Percentiles rank a stretch among this genome's conserved stretches.
These are phyloP conservation scores for Drosophila rubida DNA, from an alignment of 2,888 invertebrate genomes.

Conservation along the genomic window DNA sequence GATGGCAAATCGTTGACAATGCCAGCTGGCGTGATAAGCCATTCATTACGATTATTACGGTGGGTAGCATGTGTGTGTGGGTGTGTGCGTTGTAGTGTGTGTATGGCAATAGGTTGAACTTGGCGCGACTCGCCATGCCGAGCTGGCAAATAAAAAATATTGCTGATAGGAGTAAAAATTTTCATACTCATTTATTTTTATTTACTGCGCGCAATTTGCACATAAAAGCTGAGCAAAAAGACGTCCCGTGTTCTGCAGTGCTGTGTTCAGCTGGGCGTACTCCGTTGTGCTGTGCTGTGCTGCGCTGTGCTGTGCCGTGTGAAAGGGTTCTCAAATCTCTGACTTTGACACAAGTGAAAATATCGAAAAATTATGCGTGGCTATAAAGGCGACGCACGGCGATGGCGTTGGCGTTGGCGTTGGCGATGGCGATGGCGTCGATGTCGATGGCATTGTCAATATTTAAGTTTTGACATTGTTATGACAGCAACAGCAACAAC, in stretches of 20 bases:
- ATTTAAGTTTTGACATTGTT: conserved; percentile 79
- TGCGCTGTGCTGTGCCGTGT: conserved; percentile 42
- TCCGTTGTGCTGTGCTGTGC: not conserved
- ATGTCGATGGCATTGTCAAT: conserved; percentile 74
- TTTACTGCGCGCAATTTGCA: conserved; percentile 79
- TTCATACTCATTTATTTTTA: conserved; percentile 81
- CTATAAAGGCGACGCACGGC: conserved; percentile 68
- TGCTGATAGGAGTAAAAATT: conserved; percentile 80
- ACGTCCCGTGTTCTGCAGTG: conserved; percentile 33
- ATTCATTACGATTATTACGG: conserved; percentile 80
- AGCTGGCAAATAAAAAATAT: conserved; percentile 72
- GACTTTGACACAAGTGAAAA: conserved; percentile 70
- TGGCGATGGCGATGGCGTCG: conserved; percentile 42
- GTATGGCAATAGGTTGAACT: conserved; percentile 43
- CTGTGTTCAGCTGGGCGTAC: not conserved
- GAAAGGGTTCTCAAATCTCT: conserved; percentile 70
- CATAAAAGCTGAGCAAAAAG: conserved; percentile 65
- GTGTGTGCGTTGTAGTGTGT: conserved; percentile 16
- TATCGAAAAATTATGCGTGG: conserved; percentile 74
- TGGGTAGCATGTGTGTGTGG: conserved; percentile 29
- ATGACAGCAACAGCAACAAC: conserved; percentile 50
- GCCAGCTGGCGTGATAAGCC: conserved; percentile 81
- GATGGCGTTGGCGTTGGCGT: conserved; percentile 29
- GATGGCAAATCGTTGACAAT: conserved; percentile 75
- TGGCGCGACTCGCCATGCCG: conserved; percentile 28